Evolutionary conservation across 1,140 invertebrate genomes (phyloP), one percentile per base, ranked within the genome.

Genomic region (Drosophila bifasciata): DNA sequence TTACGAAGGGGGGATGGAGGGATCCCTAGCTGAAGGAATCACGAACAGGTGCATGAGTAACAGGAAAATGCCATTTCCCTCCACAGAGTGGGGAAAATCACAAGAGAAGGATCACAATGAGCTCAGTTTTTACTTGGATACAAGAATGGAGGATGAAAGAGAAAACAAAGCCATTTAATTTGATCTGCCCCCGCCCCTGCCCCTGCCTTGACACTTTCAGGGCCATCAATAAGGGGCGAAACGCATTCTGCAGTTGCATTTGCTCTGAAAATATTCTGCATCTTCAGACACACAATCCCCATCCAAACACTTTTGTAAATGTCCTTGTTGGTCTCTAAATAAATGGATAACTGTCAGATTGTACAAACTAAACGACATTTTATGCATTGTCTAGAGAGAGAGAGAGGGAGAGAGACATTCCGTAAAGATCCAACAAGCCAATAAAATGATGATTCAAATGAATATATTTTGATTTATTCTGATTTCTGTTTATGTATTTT

Each of bases 361-460:
- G 76, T 57, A 79, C 76, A 76, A 79, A 76, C 76, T 72, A 79
- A 76, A 79, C 76, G 76, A 67, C 76, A 79, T 73, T 79, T 76
- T 79, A 76, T 79, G 73, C 76, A 72, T 72, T 79, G 76, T 67
- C 67, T 67, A 72, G 72, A 70, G 49, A 67, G 55, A 51, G 50
- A 43, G 43, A 13, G 44, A 41, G 15, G 44, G 16, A 50, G 28
- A 50, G 11, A 32, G 19, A 21, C 3, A 67, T 46, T 11, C 19
- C 40, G 55, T 64, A 64, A 70, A 56, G 71, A 75, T 64, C 64
- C 75, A 57, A 64, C 71, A 75, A 66, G 19, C 4, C 19, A 21
- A 21, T 46, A 52, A 55, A 67, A 56, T 67, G 23, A 36, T 45
- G 50, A 9, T 32, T 9, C 8, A 9, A 32, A 32, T 36, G 32